Percentiles rank a stretch among this genome's conserved stretches.
These are phyloP conservation scores for Strigamia crassipes DNA, from an alignment of 2,888 invertebrate species.

Conservation along the genomic window DNA sequence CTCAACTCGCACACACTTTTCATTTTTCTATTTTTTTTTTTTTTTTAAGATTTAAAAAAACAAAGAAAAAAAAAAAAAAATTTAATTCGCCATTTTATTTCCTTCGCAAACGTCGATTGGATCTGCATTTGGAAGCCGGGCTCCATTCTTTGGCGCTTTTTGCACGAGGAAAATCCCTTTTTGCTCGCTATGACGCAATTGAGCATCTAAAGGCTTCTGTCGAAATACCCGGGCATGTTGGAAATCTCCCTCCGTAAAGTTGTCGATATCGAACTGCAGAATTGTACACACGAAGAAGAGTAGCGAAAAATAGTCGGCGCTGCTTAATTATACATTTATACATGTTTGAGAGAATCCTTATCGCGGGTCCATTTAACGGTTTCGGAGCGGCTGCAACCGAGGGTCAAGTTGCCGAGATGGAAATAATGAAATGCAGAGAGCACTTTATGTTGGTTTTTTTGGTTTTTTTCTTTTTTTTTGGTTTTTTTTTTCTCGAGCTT, in stretches of 20 bases:
- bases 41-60: no score
- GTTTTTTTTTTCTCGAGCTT: neutral
- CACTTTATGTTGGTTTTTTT: neutral
- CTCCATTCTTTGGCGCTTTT: neutral
- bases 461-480: no score
- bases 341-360: neutral
- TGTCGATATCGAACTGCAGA: neutral
- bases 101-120: neutral
- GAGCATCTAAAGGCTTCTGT: neutral
- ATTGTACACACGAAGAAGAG: neutral
- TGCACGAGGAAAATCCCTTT: conserved; percentile 10
- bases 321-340: no score
- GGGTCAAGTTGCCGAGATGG: neutral
- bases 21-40: neutral
- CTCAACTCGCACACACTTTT: neutral
- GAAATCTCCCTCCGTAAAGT: conserved; percentile 17
- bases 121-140: neutral
- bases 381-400: neutral
- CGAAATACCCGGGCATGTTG: conserved; percentile 1
- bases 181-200: neutral
- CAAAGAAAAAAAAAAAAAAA: no score
- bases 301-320: no score
- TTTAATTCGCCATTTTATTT: neutral
- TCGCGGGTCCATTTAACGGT: neutral
- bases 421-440: neutral